phyloP scores from a whole-genome alignment of 1,140 invertebrate genomes.

The Danaus melanippus region DNA sequence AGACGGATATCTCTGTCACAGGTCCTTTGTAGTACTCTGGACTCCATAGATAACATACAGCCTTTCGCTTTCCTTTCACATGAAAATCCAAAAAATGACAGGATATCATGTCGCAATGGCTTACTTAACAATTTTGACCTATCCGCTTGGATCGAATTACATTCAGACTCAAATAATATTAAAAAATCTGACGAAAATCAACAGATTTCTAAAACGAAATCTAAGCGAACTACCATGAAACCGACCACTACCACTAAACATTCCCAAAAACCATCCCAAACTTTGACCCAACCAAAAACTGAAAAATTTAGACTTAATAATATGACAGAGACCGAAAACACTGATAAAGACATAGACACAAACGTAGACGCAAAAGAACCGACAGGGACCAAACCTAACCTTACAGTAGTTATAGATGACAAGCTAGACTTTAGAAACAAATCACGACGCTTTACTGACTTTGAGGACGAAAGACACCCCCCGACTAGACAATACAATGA shows the following conservation, averaged over 20 bases:
- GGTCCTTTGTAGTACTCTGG: slow-evolving; percentile 88
- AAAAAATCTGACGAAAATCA: slow-evolving; percentile 42
- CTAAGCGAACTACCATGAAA: slow-evolving; percentile 34
- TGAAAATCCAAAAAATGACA: slow-evolving; percentile 75
- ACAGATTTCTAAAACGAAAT: slow-evolving; percentile 26
- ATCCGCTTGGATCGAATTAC: slow-evolving; percentile 73
- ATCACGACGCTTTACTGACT: slow-evolving; percentile 49
- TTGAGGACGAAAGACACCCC: slow-evolving; percentile 37
- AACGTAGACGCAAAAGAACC: slow-evolving; percentile 24
- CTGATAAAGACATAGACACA: slow-evolving; percentile 24
- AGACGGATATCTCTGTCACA: slow-evolving; percentile 84
- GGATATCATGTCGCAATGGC: slow-evolving; percentile 78
- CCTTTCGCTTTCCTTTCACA: slow-evolving; percentile 83
- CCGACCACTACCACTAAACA: slow-evolving; percentile 32
- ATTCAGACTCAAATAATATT: slow-evolving; percentile 52
- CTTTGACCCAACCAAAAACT: slow-evolving; percentile 26
- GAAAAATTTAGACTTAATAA: slow-evolving; percentile 31
- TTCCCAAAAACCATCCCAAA: slow-evolving; percentile 24
- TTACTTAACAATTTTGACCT: slow-evolving; percentile 81
- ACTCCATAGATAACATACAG: slow-evolving; percentile 80
- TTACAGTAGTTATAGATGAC: slow-evolving; percentile 57
- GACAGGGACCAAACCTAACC: slow-evolving; percentile 23
- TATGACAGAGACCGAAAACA: slow-evolving; percentile 26
- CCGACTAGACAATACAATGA: slow-evolving; percentile 44
- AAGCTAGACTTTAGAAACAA: slow-evolving; percentile 73